Percentiles rank a stretch among this genome's conserved stretches.
phyloP scores from a whole-genome alignment of 2,888 invertebrate genomes.

The Cheilosia scutellata region DNA sequence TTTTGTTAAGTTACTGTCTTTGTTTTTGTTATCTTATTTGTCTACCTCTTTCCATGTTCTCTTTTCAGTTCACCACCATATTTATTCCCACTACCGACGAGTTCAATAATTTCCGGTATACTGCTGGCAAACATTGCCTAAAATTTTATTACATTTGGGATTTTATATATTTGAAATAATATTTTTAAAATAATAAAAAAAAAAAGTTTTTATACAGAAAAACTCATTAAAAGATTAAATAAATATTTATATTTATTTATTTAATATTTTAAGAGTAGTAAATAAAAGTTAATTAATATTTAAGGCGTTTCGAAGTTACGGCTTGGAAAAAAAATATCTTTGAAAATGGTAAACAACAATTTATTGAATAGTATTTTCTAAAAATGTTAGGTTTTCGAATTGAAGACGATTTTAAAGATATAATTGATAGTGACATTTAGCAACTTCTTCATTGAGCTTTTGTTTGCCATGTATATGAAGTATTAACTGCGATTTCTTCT shows the following conservation, averaged over 20 bases:
- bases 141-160: conserved; percentile 83
- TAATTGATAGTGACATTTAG: no score
- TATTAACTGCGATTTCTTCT: no score
- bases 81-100: conserved; percentile 99
- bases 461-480: no score
- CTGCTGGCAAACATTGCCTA: conserved; percentile 99
- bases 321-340: conserved; percentile 11
- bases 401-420: no score
- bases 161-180: conserved; percentile 66
- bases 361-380: neutral
- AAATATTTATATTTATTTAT: conserved; percentile 36
- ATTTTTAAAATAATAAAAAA: conserved; percentile 26
- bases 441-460: no score
- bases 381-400: neutral
- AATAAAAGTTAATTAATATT: conserved; percentile 23
- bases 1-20: conserved; percentile 75
- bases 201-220: conserved; percentile 37
- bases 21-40: conserved; percentile 78
- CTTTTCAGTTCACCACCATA: conserved; percentile 99
- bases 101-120: conserved; percentile 99
- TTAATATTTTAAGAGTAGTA: conserved; percentile 33
- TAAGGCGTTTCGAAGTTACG: conserved; percentile 4
- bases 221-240: conserved; percentile 34
- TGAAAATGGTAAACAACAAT: conserved; percentile 51
- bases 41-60: conserved; percentile 99